Evolutionary conservation across 2,113 vertebrate species (phyloP).

Genomic region (Electrona antarctica): DNA sequence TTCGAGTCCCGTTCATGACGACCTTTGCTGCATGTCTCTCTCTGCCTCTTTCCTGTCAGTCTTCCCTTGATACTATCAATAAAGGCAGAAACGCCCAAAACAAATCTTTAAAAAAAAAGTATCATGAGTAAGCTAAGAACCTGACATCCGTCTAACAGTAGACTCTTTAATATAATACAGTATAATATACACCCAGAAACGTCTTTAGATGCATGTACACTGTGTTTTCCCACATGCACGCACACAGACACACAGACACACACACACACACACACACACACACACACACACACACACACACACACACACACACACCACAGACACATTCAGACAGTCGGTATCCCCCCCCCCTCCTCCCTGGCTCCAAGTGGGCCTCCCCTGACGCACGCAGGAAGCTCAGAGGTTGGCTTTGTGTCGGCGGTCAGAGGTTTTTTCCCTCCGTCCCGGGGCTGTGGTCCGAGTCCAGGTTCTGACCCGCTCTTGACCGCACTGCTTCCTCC

Average conservation of each 20-base stretch:
- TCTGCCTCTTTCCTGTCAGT: too few relatives aligned
- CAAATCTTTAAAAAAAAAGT: too few relatives aligned
- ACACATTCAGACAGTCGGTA: background rate
- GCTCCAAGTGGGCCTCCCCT: slow-evolving; percentile 39
- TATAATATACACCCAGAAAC: too few relatives aligned
- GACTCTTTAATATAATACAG: too few relatives aligned
- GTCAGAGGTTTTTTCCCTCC: slow-evolving; percentile 48
- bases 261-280: background rate
- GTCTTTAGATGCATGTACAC: too few relatives aligned
- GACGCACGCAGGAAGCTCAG: slow-evolving; percentile 72
- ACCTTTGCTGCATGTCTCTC: too few relatives aligned
- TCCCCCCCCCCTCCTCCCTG: background rate
- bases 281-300: background rate
- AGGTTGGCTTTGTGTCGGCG: slow-evolving; percentile 77
- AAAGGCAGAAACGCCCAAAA: too few relatives aligned
- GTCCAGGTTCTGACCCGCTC: slow-evolving; percentile 65
- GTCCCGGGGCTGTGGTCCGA: slow-evolving; percentile 58
- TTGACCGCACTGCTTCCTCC: slow-evolving; percentile 71
- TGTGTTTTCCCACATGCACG: background rate
- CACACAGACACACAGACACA: slow-evolving; percentile 6
- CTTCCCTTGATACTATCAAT: too few relatives aligned
- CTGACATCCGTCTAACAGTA: too few relatives aligned
- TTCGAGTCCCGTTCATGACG: too few relatives aligned
- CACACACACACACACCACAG: background rate
- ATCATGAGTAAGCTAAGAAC: too few relatives aligned